A percentile compares a stretch with the other conserved stretches of the same genome.
Conservation (phyloP, 2,113 vertebrate species). For the Trochalopteron elliotii region DNA sequence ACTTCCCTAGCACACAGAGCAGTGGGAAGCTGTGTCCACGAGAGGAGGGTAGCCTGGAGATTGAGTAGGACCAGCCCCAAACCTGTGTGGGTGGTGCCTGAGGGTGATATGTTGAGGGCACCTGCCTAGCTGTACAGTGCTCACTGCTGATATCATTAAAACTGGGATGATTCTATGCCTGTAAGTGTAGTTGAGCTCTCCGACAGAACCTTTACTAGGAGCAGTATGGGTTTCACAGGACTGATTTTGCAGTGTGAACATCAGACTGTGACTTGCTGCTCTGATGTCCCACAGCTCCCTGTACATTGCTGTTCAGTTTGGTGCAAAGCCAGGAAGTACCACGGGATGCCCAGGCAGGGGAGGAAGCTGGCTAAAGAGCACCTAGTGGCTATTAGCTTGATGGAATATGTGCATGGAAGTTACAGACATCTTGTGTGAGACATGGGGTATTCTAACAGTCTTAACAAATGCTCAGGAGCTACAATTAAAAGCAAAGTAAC, state of each 20-base stretch:
- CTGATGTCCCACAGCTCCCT: not conserved
- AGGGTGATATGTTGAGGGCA: not conserved
- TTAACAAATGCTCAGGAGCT: not conserved
- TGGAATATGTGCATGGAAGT: not conserved
- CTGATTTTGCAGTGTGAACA: not conserved
- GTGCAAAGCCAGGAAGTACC: not conserved
- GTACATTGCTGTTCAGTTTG: not conserved
- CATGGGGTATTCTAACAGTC: not conserved
- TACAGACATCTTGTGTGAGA: not conserved
- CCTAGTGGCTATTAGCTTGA: not conserved
- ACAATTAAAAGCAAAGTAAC: not conserved
- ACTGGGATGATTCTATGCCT: not conserved
- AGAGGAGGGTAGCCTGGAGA: not conserved
- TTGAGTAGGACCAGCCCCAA: not conserved
- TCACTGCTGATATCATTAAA: not conserved
- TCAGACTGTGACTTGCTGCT: not conserved
- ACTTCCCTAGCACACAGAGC: not conserved
- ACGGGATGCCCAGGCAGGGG: not conserved
- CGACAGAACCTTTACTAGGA: not conserved
- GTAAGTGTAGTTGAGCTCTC: not conserved
- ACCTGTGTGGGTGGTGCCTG: not conserved
- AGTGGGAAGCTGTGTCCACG: fast-evolving
- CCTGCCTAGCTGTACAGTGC: not conserved
- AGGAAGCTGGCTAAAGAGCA: not conserved
- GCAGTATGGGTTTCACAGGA: not conserved